Evolutionary conservation across 2,113 vertebrate genomes (phyloP).

Genomic region (Neodon shergylaensis): DNA sequence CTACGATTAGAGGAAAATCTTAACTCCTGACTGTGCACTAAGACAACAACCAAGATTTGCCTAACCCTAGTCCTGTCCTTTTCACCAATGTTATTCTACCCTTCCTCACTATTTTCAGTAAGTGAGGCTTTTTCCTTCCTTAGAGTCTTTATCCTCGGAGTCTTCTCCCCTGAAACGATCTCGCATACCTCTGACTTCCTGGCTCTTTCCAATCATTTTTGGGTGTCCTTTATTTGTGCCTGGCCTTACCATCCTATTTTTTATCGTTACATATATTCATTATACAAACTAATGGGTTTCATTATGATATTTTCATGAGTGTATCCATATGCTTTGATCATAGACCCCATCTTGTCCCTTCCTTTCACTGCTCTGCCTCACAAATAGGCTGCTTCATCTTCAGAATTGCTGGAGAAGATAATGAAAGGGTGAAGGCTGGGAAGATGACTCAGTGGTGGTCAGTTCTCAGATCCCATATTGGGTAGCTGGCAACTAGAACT

Average conservation of each 20-base stretch:
- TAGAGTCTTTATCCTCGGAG: constrained; percentile 6
- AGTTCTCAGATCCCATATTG: neutral
- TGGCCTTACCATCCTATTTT: neutral
- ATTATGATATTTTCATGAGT: neutral
- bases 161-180: neutral
- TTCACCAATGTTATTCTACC: neutral
- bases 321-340: neutral
- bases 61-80: neutral
- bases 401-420: neutral
- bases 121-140: neutral
- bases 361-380: neutral
- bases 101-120: neutral
- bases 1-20: constrained; percentile 25
- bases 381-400: neutral
- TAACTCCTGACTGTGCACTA: neutral
- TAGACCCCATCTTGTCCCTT: neutral
- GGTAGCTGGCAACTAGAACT: neutral
- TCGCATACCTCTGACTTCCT: neutral
- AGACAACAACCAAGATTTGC: neutral
- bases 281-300: neutral
- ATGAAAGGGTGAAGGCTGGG: neutral
- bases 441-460: neutral
- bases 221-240: neutral
- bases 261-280: neutral
- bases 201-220: neutral